Conservation (phyloP, 2,113 vertebrate species). For the Rhombomys opimus region DNA sequence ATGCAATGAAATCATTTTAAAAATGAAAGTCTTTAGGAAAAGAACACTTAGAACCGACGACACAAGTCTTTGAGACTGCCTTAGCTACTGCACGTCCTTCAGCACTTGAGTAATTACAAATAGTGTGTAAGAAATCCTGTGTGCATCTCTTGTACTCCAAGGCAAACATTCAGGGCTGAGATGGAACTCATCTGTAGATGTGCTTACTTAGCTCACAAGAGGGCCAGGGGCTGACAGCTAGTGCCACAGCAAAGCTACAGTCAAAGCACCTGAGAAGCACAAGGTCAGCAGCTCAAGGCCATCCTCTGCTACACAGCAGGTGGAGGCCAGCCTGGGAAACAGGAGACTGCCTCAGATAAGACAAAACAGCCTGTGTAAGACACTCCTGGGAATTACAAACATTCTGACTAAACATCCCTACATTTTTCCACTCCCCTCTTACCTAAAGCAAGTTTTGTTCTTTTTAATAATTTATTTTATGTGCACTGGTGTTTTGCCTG, state of each 20-base stretch:
- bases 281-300: neutral
- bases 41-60: neutral
- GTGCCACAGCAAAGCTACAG: neutral
- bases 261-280: neutral
- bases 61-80: constrained; percentile 44
- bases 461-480: no score
- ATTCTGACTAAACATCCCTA: neutral
- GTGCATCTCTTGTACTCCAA: constrained; percentile 56
- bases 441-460: constrained; percentile 39
- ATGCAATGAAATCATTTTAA: no score
- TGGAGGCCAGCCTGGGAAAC: neutral
- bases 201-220: neutral
- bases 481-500: no score
- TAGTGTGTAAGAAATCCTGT: neutral
- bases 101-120: constrained; percentile 22
- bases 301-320: neutral
- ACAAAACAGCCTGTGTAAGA: neutral
- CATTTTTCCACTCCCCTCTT: neutral
- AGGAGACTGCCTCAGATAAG: neutral
- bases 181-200: neutral
- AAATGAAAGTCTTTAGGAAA: no score
- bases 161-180: neutral
- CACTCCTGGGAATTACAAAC: constrained; percentile 1
- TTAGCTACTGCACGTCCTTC: constrained; percentile 45
- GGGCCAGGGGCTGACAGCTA: neutral